phyloP scores from a whole-genome alignment of 2,888 invertebrate species.

The Cyrtodaria siliqua region DNA sequence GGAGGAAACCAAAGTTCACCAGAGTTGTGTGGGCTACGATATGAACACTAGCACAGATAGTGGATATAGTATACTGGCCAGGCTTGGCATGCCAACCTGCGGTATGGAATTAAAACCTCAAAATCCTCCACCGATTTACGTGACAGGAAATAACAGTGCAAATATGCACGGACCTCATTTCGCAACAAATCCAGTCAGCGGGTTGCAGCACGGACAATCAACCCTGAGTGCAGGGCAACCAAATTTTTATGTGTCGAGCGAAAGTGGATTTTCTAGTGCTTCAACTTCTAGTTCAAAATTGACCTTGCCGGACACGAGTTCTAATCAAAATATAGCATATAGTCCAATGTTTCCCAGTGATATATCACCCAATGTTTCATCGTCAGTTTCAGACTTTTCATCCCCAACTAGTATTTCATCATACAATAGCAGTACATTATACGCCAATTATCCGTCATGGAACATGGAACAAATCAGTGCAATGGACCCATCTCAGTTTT shows the following conservation, averaged over 20 bases:
- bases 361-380: constrained; percentile 40
- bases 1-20: constrained; percentile 89
- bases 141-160: constrained; percentile 44
- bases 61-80: constrained; percentile 85
- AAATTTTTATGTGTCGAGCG: constrained; percentile 58
- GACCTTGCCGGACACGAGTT: constrained; percentile 37
- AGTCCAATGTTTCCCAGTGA: constrained; percentile 37
- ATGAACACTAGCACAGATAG: constrained; percentile 68
- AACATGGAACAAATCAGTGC: constrained; percentile 13
- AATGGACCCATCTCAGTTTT: constrained; percentile 28
- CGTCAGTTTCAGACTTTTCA: constrained; percentile 39
- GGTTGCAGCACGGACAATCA: constrained; percentile 5
- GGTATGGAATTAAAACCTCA: constrained; percentile 56
- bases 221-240: constrained; percentile 11
- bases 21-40: constrained; percentile 63
- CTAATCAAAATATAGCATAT: constrained; percentile 35
- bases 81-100: constrained; percentile 79
- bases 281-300: constrained; percentile 61
- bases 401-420: constrained; percentile 57
- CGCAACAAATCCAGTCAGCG: constrained; percentile 50
- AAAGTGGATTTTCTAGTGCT: constrained; percentile 65
- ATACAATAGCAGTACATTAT: constrained; percentile 59
- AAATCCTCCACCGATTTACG: constrained; percentile 60
- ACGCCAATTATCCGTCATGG: constrained; percentile 61
- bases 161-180: constrained; percentile 60